Conservation (phyloP, 2,888 invertebrate species). For the Oasisia sp. region DNA sequence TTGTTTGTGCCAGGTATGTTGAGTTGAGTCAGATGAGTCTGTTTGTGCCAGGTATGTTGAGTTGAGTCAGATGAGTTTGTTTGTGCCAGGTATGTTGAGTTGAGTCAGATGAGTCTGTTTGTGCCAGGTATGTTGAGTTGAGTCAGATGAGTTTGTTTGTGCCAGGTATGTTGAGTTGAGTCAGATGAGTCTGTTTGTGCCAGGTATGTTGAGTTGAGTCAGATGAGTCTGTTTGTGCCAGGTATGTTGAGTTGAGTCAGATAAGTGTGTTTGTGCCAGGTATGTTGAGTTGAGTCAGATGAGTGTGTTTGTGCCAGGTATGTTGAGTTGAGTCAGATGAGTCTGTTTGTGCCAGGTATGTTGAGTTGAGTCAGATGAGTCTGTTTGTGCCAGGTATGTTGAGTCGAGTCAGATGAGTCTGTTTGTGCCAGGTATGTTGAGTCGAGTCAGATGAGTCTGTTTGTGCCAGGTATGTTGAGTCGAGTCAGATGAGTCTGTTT, state of each 20-base stretch:
- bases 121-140: constrained; percentile 55
- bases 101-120: background rate
- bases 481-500: background rate
- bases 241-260: background rate
- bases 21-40: background rate
- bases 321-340: background rate
- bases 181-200: constrained; percentile 53
- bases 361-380: background rate
- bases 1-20: background rate
- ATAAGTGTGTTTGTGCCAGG: background rate
- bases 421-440: background rate
- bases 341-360: background rate
- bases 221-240: background rate
- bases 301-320: background rate
- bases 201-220: background rate
- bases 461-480: background rate
- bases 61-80: background rate
- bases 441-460: background rate
- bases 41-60: background rate
- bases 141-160: constrained; percentile 49
- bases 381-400: background rate
- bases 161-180: constrained; percentile 58
- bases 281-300: background rate
- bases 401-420: background rate
- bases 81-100: background rate